Evolutionary conservation across 2,113 vertebrate species (phyloP).

Genomic region (Potamarius usumacintae): DNA sequence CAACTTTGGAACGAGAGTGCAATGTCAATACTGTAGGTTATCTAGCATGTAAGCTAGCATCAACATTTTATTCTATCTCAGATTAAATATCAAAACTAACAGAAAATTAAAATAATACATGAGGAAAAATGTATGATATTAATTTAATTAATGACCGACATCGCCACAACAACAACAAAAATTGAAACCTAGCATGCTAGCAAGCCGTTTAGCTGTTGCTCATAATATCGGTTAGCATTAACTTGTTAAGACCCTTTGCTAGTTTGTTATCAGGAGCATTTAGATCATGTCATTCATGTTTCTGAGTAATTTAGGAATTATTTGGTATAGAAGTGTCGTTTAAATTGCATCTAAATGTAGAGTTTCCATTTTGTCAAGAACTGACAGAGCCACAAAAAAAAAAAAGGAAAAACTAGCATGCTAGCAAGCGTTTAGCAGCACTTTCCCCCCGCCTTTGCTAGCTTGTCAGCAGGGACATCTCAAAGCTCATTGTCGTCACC

Average conservation of each 20-base stretch:
- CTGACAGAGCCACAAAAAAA: not conserved
- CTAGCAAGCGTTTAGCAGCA: not conserved
- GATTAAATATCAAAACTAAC: not conserved
- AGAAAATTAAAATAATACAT: not conserved
- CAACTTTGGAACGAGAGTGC: not conserved
- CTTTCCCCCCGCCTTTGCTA: not conserved
- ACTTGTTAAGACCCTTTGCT: not conserved
- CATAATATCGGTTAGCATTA: not conserved
- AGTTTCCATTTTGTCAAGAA: not conserved
- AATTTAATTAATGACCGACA: not conserved
- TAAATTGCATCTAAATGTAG: not conserved
- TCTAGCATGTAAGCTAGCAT: not conserved
- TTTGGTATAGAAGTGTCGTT: no score
- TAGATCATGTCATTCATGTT: not conserved
- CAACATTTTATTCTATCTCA: not conserved
- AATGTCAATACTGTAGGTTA: not conserved
- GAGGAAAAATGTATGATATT: not conserved
- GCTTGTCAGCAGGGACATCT: not conserved
- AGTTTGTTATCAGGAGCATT: not conserved
- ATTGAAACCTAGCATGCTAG: not conserved
- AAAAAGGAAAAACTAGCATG: not conserved
- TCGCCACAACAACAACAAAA: not conserved
- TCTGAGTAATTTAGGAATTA: not conserved
- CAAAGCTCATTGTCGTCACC: not conserved
- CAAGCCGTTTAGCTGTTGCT: no score